Base-by-base conservation (phyloP, 1,140 invertebrate genomes). In the Lepidotrigona ventralis region DNA sequence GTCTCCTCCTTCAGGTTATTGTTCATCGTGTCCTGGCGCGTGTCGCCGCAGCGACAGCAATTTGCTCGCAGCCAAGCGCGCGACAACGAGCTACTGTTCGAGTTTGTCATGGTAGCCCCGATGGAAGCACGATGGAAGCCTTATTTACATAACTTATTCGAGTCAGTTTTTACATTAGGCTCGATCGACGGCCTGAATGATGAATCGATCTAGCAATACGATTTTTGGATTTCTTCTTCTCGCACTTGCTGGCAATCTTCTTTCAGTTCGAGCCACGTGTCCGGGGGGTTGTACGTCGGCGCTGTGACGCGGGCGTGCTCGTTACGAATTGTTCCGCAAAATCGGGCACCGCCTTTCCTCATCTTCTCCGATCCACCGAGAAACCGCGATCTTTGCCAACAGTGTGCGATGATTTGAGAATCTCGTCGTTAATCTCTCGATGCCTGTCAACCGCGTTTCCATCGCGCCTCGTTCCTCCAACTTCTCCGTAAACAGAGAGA, bases 11-110 rank as follows among this genome's bases (percentile, higher is more conserved):
- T 86, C 19, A 90, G 73, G 82, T 92, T 91, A 84, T 93, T 93
- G 77, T 93, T 92, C 46, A 84, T 85, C n/a, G 88, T 88, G 64
- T 90, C 89, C 58, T 92, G 89, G 14, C 90, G 88, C 23, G 83
- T 64, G 74, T 90, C 89, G 39, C 88, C 90, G 83, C 92, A 91
- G n/a, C 90, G 90, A 71, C 90, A 93, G 86, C 91, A 92, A 86
- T 91, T 93, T 75, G 90, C 92, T 23, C 91, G 87, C 15, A 91
- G 79, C 92, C 92, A 93, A 15, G 88, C 89, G 33, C 90, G 88
- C 75, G 93, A 91, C 69, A 92, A 29, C 58, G 91, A 91, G 71
- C 88, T 90, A 75, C 85, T 89, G 79, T 90, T 93, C 26, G 91
- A 90, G 84, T 91, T 91, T 51, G 90, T 92, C 92, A 92, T 93